phyloP scores from a whole-genome alignment of 2,113 vertebrate species.

The Nyctibius bracteatus region DNA sequence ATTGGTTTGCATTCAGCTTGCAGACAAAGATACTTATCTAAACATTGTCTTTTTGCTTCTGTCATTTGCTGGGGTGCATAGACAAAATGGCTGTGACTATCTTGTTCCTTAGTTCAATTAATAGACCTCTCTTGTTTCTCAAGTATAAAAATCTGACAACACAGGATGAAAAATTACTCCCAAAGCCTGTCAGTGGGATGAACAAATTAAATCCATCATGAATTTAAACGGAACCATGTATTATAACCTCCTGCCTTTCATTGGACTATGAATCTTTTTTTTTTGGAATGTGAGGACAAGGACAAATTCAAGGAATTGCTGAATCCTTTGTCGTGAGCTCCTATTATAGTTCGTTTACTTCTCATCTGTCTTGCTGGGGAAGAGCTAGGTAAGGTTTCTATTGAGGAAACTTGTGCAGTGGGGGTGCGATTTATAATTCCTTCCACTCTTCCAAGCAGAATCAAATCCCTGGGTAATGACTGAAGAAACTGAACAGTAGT shows the following conservation, averaged over 20 bases:
- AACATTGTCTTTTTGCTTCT: constrained; percentile 16
- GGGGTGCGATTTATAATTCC: background rate
- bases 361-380: background rate
- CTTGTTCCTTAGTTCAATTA: constrained; percentile 61
- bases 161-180: constrained; percentile 27
- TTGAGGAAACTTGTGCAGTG: background rate
- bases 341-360: background rate
- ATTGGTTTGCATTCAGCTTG: constrained; percentile 41
- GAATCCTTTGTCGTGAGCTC: background rate
- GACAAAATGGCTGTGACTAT: constrained; percentile 28
- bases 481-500: background rate
- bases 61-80: background rate
- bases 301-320: background rate
- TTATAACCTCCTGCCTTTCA: constrained; percentile 1
- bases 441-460: background rate
- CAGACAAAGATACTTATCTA: constrained; percentile 31
- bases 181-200: background rate
- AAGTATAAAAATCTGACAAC: constrained; percentile 1
- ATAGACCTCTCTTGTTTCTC: constrained; percentile 44
- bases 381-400: background rate
- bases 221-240: constrained; percentile 20
- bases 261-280: background rate
- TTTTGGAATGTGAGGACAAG: background rate
- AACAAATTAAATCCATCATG: constrained; percentile 19
- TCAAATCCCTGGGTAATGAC: background rate